Conservation (phyloP, 2,797 vertebrate genomes). For the Limosa lapponica region DNA sequence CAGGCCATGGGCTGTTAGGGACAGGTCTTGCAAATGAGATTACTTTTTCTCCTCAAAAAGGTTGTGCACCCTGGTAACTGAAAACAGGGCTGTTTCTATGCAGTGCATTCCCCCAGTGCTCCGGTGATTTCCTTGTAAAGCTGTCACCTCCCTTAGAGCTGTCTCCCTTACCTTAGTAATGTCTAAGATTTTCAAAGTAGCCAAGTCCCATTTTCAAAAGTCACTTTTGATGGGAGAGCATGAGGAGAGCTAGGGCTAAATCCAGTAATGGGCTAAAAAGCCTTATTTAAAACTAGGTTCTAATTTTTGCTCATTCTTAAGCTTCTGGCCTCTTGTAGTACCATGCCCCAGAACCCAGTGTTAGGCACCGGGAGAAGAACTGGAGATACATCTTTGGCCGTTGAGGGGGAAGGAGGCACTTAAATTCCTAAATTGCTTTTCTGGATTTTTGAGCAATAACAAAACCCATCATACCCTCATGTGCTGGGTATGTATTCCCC, state of each 20-base stretch:
- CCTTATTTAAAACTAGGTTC: neutral
- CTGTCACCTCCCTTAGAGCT: neutral
- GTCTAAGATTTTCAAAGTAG: neutral
- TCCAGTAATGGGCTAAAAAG: neutral
- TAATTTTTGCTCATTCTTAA: neutral
- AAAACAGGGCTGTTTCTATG: neutral
- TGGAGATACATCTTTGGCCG: neutral
- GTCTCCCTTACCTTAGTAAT: neutral
- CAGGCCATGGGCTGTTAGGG: neutral
- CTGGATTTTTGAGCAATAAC: neutral
- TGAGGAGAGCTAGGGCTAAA: neutral
- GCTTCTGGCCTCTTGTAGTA: neutral
- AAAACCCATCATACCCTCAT: neutral
- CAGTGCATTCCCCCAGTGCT: fast-evolving
- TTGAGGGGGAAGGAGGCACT: neutral
- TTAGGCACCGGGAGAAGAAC: neutral
- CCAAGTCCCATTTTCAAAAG: neutral
- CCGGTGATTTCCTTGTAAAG: neutral
- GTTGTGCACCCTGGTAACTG: neutral
- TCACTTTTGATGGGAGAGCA: neutral
- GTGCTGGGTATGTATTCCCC: neutral
- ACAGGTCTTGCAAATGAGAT: neutral
- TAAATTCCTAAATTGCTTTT: neutral
- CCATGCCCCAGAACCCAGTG: neutral
- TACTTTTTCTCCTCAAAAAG: neutral